These are phyloP conservation scores for Mizuhopecten yessoensis DNA, from an alignment of 1,140 invertebrate species.

Conservation along the genomic window DNA sequence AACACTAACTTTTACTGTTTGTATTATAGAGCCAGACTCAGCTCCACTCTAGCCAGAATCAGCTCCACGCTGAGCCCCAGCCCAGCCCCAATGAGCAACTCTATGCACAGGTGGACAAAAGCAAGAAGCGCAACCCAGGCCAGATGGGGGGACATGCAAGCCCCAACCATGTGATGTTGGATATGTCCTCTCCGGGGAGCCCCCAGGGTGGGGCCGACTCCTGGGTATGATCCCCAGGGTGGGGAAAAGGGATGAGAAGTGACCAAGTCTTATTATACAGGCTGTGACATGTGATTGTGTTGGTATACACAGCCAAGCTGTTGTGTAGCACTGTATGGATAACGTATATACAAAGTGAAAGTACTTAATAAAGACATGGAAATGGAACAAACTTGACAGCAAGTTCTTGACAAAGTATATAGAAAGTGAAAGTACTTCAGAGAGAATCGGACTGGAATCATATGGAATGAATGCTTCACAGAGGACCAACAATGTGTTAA, in stretches of 20 bases:
- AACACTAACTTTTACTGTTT: too few species aligned
- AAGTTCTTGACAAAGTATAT: conserved; percentile 9
- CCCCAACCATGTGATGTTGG: conserved; percentile 61
- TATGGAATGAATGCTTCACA: background rate
- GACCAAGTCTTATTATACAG: background rate
- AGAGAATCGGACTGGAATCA: background rate
- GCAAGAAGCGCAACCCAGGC: conserved; percentile 65
- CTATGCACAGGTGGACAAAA: conserved; percentile 79
- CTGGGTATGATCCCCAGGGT: conserved; percentile 69
- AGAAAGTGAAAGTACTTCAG: background rate
- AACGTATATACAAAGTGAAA: background rate
- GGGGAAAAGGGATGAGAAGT: background rate
- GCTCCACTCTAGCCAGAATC: conserved; percentile 42
- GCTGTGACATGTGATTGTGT: background rate
- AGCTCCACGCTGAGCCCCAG: conserved; percentile 44
- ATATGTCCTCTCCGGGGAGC: conserved; percentile 58
- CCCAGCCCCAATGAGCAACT: conserved; percentile 68
- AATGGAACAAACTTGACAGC: background rate
- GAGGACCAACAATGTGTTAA: background rate
- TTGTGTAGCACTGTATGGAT: background rate
- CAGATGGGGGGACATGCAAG: conserved; percentile 53
- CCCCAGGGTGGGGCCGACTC: conserved; percentile 75
- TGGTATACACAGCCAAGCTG: too few species aligned
- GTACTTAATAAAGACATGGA: too few species aligned
- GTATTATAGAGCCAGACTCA: background rate